Conservation (phyloP, 2,113 vertebrate genomes). For the Chroicocephalus ridibundus region DNA sequence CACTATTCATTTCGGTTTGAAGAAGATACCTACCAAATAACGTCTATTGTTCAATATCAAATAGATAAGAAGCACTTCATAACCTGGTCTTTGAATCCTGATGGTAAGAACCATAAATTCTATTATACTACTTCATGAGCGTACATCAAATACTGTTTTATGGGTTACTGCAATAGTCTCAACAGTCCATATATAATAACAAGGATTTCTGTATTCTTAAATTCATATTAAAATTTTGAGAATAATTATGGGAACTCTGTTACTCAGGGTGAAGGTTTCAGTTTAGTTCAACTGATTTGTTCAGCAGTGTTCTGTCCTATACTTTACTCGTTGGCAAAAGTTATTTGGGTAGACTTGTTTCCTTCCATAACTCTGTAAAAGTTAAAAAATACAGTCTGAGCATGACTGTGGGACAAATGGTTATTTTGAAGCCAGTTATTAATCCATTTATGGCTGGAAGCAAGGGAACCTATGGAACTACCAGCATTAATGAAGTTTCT, state of each 20-base stretch:
- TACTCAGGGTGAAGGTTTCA: not conserved
- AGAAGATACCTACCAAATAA: conserved; percentile 75
- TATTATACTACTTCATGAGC: not conserved
- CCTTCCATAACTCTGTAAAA: not conserved
- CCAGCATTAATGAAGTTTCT: not conserved
- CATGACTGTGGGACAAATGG: not conserved
- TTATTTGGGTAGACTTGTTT: not conserved
- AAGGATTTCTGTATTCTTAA: not conserved
- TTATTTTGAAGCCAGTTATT: conserved; percentile 10
- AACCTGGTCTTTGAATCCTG: conserved; percentile 81
- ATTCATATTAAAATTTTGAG: not conserved
- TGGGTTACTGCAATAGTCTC: not conserved
- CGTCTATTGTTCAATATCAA: conserved; percentile 83
- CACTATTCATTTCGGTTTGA: conserved; percentile 82
- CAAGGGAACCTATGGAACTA: not conserved
- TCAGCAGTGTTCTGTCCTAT: not conserved
- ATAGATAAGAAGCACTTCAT: conserved; percentile 82
- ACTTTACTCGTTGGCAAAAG: not conserved
- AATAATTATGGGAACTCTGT: not conserved
- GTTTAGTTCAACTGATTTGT: not conserved
- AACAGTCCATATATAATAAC: not conserved
- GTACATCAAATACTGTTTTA: not conserved
- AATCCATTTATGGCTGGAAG: not conserved
- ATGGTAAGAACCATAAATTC: conserved; percentile 77
- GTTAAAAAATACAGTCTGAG: not conserved